Evolutionary conservation across 2,888 invertebrate species (phyloP).

Genomic region (Fragum whitleyi): DNA sequence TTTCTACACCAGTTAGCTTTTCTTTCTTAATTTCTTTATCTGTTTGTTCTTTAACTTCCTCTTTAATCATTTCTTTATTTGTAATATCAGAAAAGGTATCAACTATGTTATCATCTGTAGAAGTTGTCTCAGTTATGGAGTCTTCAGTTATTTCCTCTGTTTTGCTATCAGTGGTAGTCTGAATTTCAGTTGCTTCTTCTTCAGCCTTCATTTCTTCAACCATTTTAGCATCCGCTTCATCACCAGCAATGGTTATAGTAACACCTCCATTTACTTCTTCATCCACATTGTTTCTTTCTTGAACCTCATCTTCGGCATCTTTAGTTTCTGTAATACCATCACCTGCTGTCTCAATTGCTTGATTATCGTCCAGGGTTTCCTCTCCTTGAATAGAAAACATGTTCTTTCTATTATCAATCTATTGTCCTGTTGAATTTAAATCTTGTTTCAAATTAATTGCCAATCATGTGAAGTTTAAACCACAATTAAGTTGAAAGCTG

Average conservation of each 20-base stretch:
- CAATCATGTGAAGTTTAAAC: too few species aligned
- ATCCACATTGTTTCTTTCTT: neutral
- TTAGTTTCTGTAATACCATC: too few species aligned
- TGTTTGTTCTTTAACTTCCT: neutral
- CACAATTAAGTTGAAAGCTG: too few species aligned
- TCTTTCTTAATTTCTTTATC: too few species aligned
- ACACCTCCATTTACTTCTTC: too few species aligned
- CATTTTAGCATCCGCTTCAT: neutral
- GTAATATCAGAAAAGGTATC: neutral
- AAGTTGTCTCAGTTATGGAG: neutral
- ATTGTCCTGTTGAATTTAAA: too few species aligned
- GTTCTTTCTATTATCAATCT: too few species aligned
- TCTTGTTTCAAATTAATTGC: too few species aligned
- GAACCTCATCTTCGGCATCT: neutral
- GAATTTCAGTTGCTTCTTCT: neutral
- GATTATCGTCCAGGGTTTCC: neutral
- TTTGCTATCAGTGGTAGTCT: neutral
- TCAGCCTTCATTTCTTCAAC: neutral
- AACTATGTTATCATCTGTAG: neutral
- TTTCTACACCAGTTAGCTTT: neutral
- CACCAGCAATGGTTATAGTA: too few species aligned
- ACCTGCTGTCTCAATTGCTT: too few species aligned
- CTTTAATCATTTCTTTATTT: neutral
- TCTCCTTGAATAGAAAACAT: neutral
- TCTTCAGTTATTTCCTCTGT: neutral